A percentile compares a stretch with the other conserved stretches of the same genome.
These are phyloP conservation scores for Microhierax caerulescens DNA, from an alignment of 2,797 vertebrate species.

Conservation along the genomic window DNA sequence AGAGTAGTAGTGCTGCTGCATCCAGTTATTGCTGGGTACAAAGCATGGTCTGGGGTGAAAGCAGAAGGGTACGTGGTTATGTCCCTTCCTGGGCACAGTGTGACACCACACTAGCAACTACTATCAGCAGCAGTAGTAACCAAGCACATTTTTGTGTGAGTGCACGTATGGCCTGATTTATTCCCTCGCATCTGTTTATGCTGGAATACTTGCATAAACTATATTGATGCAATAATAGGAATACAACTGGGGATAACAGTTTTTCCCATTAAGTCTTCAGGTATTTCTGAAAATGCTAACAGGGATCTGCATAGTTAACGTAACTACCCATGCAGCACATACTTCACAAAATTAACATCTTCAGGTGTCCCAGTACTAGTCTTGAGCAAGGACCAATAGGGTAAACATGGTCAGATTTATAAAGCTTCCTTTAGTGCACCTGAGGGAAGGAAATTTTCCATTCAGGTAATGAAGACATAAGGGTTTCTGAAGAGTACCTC, in stretches of 20 bases:
- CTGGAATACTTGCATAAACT: neutral
- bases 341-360: neutral
- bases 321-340: neutral
- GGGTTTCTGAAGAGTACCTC: neutral
- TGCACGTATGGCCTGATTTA: accelerated
- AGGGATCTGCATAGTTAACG: neutral
- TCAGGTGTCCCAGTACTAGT: neutral
- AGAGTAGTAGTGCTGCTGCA: neutral
- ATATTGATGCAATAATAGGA: neutral
- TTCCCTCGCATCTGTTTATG: neutral
- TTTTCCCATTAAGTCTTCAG: neutral
- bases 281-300: neutral
- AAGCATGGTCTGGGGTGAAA: neutral
- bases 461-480: neutral
- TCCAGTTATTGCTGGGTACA: neutral
- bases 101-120: neutral
- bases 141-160: neutral
- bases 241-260: neutral
- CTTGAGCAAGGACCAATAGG: neutral
- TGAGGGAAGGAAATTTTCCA: neutral
- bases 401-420: neutral
- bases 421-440: neutral
- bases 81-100: neutral
- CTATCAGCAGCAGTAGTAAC: neutral
- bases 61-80: neutral